A percentile compares a stretch with the other conserved stretches of the same genome.
Evolutionary conservation across 2,888 invertebrate species (phyloP).

Genomic region (Poecilobothrus nobilitatus): DNA sequence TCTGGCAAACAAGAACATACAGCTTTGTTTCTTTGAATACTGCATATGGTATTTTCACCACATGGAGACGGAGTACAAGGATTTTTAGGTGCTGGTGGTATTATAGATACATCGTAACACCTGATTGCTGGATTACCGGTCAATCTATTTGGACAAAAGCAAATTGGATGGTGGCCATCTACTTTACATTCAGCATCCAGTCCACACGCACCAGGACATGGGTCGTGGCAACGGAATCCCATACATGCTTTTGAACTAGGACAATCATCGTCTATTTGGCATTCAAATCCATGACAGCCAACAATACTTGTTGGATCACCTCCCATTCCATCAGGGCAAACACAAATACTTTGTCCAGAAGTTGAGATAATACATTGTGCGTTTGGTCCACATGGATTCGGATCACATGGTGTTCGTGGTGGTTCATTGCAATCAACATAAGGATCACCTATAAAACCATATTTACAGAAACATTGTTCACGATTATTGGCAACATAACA

Average conservation of each 20-base stretch:
- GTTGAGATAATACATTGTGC: slow-evolving; percentile 61
- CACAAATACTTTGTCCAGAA: slow-evolving; percentile 62
- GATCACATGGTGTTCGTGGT: slow-evolving; percentile 61
- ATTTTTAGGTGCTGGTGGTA: slow-evolving; percentile 49
- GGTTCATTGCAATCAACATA: slow-evolving; percentile 65
- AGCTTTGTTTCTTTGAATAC: slow-evolving; percentile 58
- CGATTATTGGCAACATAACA: slow-evolving; percentile 74
- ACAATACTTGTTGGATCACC: slow-evolving; percentile 64
- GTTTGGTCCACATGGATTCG: slow-evolving; percentile 73
- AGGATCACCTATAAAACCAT: slow-evolving; percentile 69
- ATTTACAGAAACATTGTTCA: slow-evolving; percentile 75
- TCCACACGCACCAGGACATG: slow-evolving; percentile 76
- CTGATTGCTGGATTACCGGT: slow-evolving; percentile 70
- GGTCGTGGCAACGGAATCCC: slow-evolving; percentile 69
- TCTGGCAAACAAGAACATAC: slow-evolving; percentile 69
- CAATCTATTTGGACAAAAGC: slow-evolving; percentile 62
- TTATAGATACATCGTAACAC: slow-evolving; percentile 53
- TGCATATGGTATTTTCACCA: slow-evolving; percentile 70
- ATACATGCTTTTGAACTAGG: slow-evolving; percentile 64
- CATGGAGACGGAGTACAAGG: slow-evolving; percentile 70
- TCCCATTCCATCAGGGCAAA: slow-evolving; percentile 64
- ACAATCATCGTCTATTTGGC: slow-evolving; percentile 73
- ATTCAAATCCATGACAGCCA: slow-evolving; percentile 73
- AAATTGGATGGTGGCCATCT: slow-evolving; percentile 71
- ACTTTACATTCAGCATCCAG: slow-evolving; percentile 63